Conservation (phyloP, 2,797 vertebrate genomes). For the Tokudaia tokunoshimensis region DNA sequence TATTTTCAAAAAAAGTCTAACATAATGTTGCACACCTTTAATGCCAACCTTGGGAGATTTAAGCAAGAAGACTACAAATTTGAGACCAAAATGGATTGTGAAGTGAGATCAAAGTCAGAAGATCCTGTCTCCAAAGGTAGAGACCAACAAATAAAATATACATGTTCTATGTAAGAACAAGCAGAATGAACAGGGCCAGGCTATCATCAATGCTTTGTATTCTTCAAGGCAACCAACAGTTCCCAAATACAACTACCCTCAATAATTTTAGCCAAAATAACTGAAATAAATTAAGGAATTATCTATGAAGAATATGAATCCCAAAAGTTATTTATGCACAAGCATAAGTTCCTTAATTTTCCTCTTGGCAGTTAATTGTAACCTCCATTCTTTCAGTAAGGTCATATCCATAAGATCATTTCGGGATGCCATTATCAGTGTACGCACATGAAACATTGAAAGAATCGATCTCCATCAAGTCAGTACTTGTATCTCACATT, state of each 20-base stretch:
- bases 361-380: neutral
- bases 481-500: neutral
- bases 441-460: neutral
- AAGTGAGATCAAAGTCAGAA: no score
- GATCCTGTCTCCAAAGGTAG: neutral
- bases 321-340: neutral
- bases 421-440: neutral
- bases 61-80: neutral
- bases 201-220: neutral
- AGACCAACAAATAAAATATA: neutral
- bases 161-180: neutral
- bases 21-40: no score
- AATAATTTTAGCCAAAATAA: neutral
- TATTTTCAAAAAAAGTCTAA: neutral
- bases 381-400: neutral
- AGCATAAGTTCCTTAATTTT: neutral
- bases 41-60: neutral
- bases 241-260: neutral
- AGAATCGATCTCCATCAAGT: neutral
- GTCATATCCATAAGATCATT: neutral
- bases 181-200: neutral
- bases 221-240: neutral
- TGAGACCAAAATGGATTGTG: neutral
- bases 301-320: neutral
- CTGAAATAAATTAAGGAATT: constrained; percentile 42